These are phyloP conservation scores for Garra rufa DNA, from an alignment of 2,113 vertebrate species.

Conservation along the genomic window DNA sequence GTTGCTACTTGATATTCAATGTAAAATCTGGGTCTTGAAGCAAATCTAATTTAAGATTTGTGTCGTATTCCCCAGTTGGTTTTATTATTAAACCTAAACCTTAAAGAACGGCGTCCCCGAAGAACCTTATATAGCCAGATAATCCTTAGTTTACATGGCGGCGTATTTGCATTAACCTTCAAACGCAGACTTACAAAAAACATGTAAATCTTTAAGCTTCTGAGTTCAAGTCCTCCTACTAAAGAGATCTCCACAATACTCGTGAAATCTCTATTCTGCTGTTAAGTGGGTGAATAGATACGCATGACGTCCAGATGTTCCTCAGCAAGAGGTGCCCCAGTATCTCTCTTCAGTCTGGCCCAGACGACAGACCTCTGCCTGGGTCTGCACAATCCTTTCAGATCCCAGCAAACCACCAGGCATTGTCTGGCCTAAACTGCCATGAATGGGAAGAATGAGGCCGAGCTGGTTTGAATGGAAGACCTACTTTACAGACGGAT, in stretches of 20 bases:
- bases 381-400: conserved; percentile 16
- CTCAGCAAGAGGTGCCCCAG: conserved; percentile 13
- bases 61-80: neutral
- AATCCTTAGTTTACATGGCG: conserved; percentile 1
- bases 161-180: conserved; percentile 1
- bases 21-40: neutral
- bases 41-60: neutral
- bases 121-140: neutral
- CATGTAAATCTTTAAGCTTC: conserved; percentile 26
- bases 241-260: conserved; percentile 34
- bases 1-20: neutral
- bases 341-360: neutral
- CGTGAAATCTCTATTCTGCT: conserved; percentile 38
- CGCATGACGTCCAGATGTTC: conserved; percentile 47
- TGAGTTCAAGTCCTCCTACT: conserved; percentile 20
- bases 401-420: conserved; percentile 24
- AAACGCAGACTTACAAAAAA: conserved; percentile 1
- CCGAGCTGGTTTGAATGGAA: conserved; percentile 39
- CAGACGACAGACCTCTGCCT: conserved; percentile 4
- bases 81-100: conserved; percentile 3
- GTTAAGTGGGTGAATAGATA: conserved; percentile 27
- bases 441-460: conserved; percentile 47
- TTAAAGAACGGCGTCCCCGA: neutral
- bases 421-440: conserved; percentile 27
- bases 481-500: conserved; percentile 49